These are phyloP conservation scores for Zaprionus lineosus DNA, from an alignment of 2,888 invertebrate genomes.

Conservation along the genomic window DNA sequence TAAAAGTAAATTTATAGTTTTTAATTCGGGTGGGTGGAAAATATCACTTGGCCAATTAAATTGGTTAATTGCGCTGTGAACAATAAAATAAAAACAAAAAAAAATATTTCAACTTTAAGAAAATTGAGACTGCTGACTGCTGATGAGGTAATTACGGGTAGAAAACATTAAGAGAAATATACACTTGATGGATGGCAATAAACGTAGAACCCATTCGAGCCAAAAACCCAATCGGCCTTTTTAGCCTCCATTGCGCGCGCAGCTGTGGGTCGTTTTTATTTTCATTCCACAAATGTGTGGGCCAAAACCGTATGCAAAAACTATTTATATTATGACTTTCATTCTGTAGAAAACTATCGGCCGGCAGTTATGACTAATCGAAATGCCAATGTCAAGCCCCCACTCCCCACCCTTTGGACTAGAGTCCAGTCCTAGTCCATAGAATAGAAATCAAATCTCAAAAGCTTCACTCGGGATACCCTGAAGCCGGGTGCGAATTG, in stretches of 20 bases:
- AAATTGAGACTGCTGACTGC: background rate
- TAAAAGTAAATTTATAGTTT: no score
- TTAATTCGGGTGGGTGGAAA: constrained; percentile 36
- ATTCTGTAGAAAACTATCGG: constrained; percentile 35
- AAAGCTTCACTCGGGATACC: no score
- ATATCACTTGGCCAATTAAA: no score
- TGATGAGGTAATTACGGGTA: constrained; percentile 8
- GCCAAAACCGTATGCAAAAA: constrained; percentile 29
- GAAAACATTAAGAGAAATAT: background rate
- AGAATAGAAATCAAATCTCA: no score
- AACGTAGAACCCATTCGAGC: constrained; percentile 17
- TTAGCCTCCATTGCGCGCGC: constrained; percentile 19
- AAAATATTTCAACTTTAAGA: background rate
- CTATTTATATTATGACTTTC: constrained; percentile 30
- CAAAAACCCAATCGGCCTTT: constrained; percentile 16
- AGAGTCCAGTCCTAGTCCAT: no score
- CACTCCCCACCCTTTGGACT: no score
- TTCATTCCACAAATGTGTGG: constrained; percentile 14
- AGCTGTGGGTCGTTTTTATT: constrained; percentile 33
- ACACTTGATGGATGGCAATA: constrained; percentile 24
- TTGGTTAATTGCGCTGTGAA: no score
- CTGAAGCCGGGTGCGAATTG: no score
- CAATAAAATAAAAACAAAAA: background rate
- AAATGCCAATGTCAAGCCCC: constrained; percentile 37
- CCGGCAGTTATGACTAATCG: constrained; percentile 49